Conservation (phyloP, 2,888 invertebrate species). For the Tenthredo notha region DNA sequence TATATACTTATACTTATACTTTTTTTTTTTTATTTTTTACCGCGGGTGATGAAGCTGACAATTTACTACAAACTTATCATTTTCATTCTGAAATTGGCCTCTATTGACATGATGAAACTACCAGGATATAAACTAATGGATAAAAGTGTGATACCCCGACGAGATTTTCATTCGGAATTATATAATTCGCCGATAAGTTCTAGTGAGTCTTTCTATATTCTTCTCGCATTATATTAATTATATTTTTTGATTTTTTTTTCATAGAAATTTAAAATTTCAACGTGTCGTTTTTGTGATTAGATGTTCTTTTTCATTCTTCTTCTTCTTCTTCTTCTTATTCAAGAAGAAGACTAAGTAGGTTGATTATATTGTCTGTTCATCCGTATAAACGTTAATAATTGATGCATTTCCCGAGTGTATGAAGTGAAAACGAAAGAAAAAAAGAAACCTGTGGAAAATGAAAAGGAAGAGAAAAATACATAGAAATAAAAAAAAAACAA, state of each 20-base stretch:
- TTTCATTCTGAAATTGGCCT: not conserved
- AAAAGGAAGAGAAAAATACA: not conserved
- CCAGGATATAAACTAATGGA: not conserved
- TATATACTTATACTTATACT: not conserved
- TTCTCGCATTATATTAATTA: not conserved
- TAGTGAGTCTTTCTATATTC: not conserved
- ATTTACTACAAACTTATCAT: not conserved
- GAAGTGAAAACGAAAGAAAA: not conserved
- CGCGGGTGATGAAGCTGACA: conserved; percentile 22
- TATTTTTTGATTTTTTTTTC: not conserved
- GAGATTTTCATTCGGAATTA: not conserved
- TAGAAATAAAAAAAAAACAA: not conserved
- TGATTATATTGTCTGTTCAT: not conserved
- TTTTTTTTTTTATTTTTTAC: not conserved
- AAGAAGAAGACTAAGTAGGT: not conserved
- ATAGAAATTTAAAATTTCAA: not conserved
- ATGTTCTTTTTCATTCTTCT: not conserved
- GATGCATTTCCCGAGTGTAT: not conserved
- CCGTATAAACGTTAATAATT: not conserved
- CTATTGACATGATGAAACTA: not conserved
- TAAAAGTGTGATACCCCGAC: not conserved
- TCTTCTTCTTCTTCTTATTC: not conserved
- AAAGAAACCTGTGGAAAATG: not conserved
- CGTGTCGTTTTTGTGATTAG: not conserved
- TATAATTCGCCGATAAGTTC: not conserved